phyloP scores from a whole-genome alignment of 2,797 vertebrate genomes.

The Agapornis canus region DNA sequence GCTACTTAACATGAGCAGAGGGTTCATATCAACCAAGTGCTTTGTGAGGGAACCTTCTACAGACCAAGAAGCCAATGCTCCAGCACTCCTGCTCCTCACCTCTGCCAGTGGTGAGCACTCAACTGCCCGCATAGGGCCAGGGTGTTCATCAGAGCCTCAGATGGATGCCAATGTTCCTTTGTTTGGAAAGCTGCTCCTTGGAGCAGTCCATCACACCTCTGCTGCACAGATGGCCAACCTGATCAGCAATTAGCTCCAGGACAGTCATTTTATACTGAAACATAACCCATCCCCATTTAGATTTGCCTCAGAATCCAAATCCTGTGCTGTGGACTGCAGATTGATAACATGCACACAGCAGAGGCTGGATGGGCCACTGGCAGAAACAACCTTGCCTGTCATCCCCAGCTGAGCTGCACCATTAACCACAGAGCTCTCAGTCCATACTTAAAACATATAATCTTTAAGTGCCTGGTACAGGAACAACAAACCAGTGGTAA shows the following conservation, averaged over 20 bases:
- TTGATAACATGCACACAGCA: rapidly evolving
- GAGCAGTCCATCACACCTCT: neutral
- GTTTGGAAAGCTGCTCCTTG: neutral
- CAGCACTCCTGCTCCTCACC: neutral
- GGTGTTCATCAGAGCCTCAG: neutral
- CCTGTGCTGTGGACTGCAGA: neutral
- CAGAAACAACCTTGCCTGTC: neutral
- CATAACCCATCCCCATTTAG: neutral
- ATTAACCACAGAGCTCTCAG: neutral
- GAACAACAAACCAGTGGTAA: neutral
- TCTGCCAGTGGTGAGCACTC: neutral
- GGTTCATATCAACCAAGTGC: neutral
- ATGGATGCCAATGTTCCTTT: neutral
- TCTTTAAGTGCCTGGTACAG: neutral
- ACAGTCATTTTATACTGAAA: neutral
- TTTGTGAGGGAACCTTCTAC: neutral
- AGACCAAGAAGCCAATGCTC: neutral
- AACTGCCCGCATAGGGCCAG: neutral
- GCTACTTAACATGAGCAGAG: neutral
- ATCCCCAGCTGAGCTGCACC: neutral
- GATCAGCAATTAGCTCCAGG: neutral
- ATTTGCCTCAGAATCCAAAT: neutral
- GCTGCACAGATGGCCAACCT: neutral
- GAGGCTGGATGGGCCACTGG: neutral
- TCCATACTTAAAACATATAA: neutral